Conservation (phyloP, 2,888 invertebrate species). For the Pyralis farinalis region DNA sequence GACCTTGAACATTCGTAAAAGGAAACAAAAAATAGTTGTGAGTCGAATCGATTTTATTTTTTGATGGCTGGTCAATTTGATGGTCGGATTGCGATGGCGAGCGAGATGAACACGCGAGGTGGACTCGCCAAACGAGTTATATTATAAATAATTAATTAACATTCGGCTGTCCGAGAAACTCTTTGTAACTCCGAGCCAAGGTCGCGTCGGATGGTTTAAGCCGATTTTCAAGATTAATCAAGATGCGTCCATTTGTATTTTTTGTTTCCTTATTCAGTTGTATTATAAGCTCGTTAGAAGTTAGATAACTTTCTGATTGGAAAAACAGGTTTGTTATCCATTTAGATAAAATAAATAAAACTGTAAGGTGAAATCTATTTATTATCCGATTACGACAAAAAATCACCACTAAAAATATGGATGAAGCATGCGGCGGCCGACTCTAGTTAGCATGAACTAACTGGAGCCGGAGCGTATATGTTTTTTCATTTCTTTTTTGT, state of each 20-base stretch:
- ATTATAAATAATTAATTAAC: constrained; percentile 72
- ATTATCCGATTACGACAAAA: too few species aligned
- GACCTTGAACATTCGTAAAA: not conserved
- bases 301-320: constrained; percentile 2
- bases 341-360: too few species aligned
- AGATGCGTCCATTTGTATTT: constrained; percentile 32
- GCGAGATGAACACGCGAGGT: constrained; percentile 53
- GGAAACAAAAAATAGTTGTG: constrained; percentile 4
- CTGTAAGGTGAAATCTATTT: too few species aligned
- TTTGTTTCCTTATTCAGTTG: constrained; percentile 14
- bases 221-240: constrained; percentile 35
- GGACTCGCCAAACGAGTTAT: constrained; percentile 65
- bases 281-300: constrained; percentile 3
- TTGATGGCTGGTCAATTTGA: constrained; percentile 19
- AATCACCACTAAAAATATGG: too few species aligned
- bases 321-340: not conserved
- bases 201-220: constrained; percentile 31
- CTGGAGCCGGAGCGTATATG: too few species aligned
- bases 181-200: constrained; percentile 66
- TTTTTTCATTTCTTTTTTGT: too few species aligned
- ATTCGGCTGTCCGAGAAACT: constrained; percentile 62
- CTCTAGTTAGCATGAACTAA: too few species aligned
- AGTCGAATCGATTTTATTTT: constrained; percentile 16
- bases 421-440: too few species aligned
- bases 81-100: constrained; percentile 33